Percentiles rank a stretch among this genome's conserved stretches.
Evolutionary conservation across 2,797 vertebrate genomes (phyloP).

Genomic region (Dromococcyx pavoninus): DNA sequence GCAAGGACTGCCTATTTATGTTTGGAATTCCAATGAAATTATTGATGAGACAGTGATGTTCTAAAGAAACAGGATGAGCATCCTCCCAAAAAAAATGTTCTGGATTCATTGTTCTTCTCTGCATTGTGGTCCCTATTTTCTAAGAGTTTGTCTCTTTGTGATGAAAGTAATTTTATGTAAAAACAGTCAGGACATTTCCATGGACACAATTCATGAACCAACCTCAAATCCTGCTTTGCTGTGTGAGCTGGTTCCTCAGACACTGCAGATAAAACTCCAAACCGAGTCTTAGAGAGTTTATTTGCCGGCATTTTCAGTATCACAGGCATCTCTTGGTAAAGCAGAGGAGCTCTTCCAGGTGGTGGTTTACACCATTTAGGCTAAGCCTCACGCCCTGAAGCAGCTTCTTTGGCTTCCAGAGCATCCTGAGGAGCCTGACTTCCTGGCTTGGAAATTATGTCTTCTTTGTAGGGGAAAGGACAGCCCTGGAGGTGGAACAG

Average conservation of each 20-base stretch:
- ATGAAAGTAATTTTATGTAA: neutral
- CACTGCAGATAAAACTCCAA: too few species aligned
- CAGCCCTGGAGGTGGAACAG: neutral
- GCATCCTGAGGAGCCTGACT: neutral
- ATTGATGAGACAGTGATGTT: neutral
- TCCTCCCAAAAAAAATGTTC: neutral
- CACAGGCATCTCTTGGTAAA: too few species aligned
- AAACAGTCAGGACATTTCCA: neutral
- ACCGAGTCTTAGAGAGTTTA: too few species aligned
- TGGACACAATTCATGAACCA: neutral
- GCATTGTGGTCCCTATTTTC: neutral
- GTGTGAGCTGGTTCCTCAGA: neutral
- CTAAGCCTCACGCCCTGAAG: neutral
- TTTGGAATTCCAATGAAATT: neutral
- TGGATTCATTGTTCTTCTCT: neutral
- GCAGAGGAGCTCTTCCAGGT: too few species aligned
- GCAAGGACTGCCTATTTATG: neutral
- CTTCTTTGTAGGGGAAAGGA: neutral
- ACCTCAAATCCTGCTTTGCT: neutral
- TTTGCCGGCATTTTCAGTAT: too few species aligned
- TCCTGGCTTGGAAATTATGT: neutral
- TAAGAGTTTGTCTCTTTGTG: neutral
- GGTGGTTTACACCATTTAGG: too few species aligned
- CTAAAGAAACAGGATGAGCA: neutral
- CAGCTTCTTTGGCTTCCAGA: neutral